Evolutionary conservation across 2,113 vertebrate species (phyloP).

Genomic region (Syngnathus scovelli): DNA sequence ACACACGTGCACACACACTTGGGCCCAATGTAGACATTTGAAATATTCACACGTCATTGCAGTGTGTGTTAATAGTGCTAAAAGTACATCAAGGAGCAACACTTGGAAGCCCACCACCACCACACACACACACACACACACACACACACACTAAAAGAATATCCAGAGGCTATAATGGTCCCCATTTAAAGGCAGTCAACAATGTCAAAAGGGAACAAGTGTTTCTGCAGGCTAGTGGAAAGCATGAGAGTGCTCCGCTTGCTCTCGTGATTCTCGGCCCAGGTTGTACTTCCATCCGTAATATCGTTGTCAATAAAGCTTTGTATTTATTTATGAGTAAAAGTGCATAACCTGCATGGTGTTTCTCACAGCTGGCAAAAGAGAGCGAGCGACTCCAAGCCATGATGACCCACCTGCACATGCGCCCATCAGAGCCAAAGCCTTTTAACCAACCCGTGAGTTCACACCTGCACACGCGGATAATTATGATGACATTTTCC

Average conservation of each 20-base stretch:
- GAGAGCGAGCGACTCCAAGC: conserved; percentile 97
- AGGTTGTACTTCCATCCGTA: conserved; percentile 34
- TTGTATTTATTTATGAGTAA: conserved; percentile 16
- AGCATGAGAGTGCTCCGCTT: conserved; percentile 36
- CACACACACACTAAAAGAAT: conserved; percentile 25
- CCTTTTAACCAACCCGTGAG: conserved; percentile 94
- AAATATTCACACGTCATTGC: conserved; percentile 16
- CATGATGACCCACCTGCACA: conserved; percentile 99
- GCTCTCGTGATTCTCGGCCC: conserved; percentile 36
- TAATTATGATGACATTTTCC: not conserved
- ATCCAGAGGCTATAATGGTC: conserved; percentile 42
- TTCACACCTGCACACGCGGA: conserved; percentile 7
- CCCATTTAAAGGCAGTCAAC: conserved; percentile 47
- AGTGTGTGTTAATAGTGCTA: conserved; percentile 20
- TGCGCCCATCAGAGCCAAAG: conserved; percentile 98
- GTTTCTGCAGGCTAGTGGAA: conserved; percentile 49
- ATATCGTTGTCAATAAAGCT: conserved; percentile 40
- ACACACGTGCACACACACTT: conserved; percentile 2
- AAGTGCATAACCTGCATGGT: conserved; percentile 18
- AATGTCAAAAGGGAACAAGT: conserved; percentile 55
- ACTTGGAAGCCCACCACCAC: conserved; percentile 23
- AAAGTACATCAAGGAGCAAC: conserved; percentile 10
- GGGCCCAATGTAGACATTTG: conserved; percentile 16
- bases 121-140: conserved; percentile 22
- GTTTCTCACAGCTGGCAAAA: conserved; percentile 82